Evolutionary conservation across 1,140 invertebrate species (phyloP), one percentile per base, ranked within the genome.

Genomic region (Drosophila orosa): DNA sequence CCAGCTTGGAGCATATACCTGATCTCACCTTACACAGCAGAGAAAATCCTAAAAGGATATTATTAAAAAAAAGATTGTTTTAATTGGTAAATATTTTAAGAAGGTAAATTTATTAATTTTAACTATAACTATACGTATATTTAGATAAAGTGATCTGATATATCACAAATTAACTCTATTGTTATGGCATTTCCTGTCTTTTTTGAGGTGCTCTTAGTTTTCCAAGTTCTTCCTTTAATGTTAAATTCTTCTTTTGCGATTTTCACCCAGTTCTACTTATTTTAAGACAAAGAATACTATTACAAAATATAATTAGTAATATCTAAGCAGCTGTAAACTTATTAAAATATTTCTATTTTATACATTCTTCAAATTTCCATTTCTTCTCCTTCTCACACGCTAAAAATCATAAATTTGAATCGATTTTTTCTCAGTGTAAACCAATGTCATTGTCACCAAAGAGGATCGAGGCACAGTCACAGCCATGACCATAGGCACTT

Each of bases 381-480:
- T 12, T 17, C 5, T 48, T 29, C 2, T 3, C 6, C 0, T 2
- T 5, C 5, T 27, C 3, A 3, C 12, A 4, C 6, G 0, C 6
- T 8, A 5, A 22, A 52, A 8, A 5, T 19, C 17, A 15, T 48
- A 12, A 1, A 33, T 33, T 33, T 15, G 5, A 5, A 27, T 17
- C 6, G 3, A n/a, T 6, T 62, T 44, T 55, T 62, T 55, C 27
- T n/a, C 45, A 6, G 31, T 45, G 58, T 44, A n/a, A n/a, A 59
- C 55, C 78, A 78, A 66, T 78, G 74, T 68, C 80, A 85, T 85
- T 85, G 81, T 86, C 81, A 78, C 74, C 73, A 27, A 27, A 27
- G n/a, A 62, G 63, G 63, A 47, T 54, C 27, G 27, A 19, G 33
- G 25, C 31, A 60, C 13, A 40, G 61, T 56, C 62, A 29, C 37